Conservation (phyloP, 2,888 invertebrate genomes). For the Magallana nippona region DNA sequence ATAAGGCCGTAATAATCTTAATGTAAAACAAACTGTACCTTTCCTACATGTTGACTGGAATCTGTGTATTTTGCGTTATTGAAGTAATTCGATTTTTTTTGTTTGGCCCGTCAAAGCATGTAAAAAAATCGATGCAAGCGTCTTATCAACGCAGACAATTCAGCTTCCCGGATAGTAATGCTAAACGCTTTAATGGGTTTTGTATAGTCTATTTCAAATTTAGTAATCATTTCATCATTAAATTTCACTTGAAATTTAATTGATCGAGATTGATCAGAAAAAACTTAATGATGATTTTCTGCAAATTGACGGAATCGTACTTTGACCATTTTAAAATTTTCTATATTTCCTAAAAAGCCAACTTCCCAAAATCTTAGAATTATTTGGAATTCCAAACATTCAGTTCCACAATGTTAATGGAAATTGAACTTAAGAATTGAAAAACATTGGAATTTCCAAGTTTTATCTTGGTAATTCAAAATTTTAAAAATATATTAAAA, state of each 20-base stretch:
- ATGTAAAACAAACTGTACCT: background rate
- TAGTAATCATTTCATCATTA: too few species aligned
- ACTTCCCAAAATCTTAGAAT: too few species aligned
- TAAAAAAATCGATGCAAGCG: conserved; percentile 6
- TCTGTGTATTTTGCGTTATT: background rate
- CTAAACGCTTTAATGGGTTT: background rate
- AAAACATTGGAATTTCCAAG: too few species aligned
- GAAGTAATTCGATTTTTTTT: background rate
- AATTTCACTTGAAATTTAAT: background rate
- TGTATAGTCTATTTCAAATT: too few species aligned
- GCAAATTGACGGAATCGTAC: too few species aligned
- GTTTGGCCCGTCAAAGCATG: background rate
- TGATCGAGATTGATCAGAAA: background rate
- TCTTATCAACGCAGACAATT: background rate
- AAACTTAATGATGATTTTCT: background rate
- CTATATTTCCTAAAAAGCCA: too few species aligned
- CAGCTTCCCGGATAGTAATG: conserved; percentile 9
- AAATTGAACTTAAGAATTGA: too few species aligned
- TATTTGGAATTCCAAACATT: too few species aligned
- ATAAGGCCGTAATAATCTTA: background rate
- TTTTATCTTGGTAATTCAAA: too few species aligned
- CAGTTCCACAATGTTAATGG: too few species aligned
- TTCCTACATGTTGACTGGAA: conserved; percentile 1
- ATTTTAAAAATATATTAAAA: too few species aligned
- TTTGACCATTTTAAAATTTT: too few species aligned